Base-by-base conservation (phyloP, 2,888 invertebrate species). In the Hyles lineata region DNA sequence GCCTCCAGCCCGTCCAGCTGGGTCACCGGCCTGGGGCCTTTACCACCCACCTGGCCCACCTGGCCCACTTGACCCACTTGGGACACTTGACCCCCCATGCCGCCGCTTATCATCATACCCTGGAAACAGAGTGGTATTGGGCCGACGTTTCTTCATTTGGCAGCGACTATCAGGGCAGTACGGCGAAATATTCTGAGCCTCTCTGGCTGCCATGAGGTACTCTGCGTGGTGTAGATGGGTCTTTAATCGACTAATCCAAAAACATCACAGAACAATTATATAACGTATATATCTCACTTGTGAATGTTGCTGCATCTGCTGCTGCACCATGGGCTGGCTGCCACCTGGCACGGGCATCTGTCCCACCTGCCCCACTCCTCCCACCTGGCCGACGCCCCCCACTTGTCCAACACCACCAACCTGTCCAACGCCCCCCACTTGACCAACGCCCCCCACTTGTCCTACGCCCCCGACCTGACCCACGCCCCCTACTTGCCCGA, bases 1-100 rank as follows among this genome's bases (percentile, higher is more conserved):
- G 96, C 96, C 84, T 97, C 97, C 4, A 97, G 87, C 19, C 96
- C 96, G 82, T 96, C 86, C 77, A 95, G 80, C 86, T 95, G 88
- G 81, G 89, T 85, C 50, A 83, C 85, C 0, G 88, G 82, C 0
- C 92, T 85, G 0, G 90, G 88, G 0, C 92, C 92, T 71, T 90
- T 89, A 52, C 90, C 90, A 0, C 90, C 87, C 74, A 92, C 87
- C 70, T 84, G 85, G 7, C 90, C 87, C 74, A 92, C 87, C 70
- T 84, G 85, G 7, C 78, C 79, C 1, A 87, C 89, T 61, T 93
- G 87, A 8, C 87, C 85, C 2, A 87, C 87, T 50, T 67, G 67
- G 15, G 67, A 67, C 17, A 67, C 67, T 43, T 88, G 90, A 1
- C 89, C 89, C n/a, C 87, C 87, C 89, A 93, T 87, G 9, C 87